These are phyloP conservation scores for Urocyon cinereoargenteus DNA, from an alignment of 2,797 vertebrate species.

Conservation along the genomic window DNA sequence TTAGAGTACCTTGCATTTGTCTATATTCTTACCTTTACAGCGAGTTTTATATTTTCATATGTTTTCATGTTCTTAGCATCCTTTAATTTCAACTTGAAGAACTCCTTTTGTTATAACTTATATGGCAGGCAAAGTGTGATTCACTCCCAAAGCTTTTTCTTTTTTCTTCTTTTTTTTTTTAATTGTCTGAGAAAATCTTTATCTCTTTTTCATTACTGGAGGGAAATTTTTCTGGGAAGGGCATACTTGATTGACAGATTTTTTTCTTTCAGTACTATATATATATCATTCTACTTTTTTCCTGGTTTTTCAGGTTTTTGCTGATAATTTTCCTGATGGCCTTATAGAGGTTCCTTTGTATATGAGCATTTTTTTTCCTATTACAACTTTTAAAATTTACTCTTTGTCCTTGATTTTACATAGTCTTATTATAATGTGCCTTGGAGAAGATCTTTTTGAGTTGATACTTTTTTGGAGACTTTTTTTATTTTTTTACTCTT, in stretches of 20 bases:
- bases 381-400: background rate
- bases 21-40: background rate
- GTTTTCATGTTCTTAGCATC: background rate
- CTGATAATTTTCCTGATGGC: background rate
- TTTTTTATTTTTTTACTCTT: background rate
- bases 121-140: background rate
- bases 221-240: background rate
- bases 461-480: background rate
- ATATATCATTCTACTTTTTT: background rate
- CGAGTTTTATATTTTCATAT: background rate
- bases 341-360: background rate
- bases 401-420: background rate
- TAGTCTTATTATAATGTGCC: background rate
- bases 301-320: background rate
- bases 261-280: background rate
- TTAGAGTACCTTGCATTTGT: background rate
- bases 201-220: background rate
- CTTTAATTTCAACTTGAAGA: background rate
- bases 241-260: background rate
- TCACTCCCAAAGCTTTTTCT: background rate
- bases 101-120: background rate
- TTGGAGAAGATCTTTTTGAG: background rate
- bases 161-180: background rate
- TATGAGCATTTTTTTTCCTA: background rate
- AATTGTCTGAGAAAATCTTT: background rate